Percentiles rank a stretch among this genome's conserved stretches.
phyloP scores from a whole-genome alignment of 1,140 invertebrate species.

The Leptinotarsa defecta region DNA sequence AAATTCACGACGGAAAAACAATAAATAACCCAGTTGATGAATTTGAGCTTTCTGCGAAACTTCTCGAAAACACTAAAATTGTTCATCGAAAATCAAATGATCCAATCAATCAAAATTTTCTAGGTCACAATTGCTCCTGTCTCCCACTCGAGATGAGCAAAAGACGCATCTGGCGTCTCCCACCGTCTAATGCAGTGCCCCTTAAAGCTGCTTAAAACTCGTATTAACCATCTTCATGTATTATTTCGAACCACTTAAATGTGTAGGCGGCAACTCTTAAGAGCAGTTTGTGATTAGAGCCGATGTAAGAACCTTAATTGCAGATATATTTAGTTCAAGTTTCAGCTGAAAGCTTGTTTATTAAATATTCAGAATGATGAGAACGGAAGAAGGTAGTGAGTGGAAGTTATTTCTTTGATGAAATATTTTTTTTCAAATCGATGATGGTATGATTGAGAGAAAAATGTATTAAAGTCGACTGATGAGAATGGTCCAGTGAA shows the following conservation, averaged over 20 bases:
- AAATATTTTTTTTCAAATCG: neutral
- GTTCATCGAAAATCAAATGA: too few species aligned
- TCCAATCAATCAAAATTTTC: neutral
- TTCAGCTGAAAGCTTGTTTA: conserved; percentile 24
- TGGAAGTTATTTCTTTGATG: neutral
- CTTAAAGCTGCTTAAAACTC: conserved; percentile 46
- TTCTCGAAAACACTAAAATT: too few species aligned
- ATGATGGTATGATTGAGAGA: neutral
- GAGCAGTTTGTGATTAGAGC: conserved; percentile 50
- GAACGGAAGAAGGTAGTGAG: neutral
- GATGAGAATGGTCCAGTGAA: too few species aligned
- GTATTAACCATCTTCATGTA: conserved; percentile 49
- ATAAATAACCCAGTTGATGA: too few species aligned
- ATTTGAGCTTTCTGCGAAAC: too few species aligned
- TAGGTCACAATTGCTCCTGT: neutral
- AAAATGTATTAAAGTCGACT: too few species aligned
- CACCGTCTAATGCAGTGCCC: conserved; percentile 40
- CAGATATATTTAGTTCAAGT: conserved; percentile 44
- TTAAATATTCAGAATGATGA: conserved; percentile 25
- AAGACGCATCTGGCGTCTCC: conserved; percentile 41
- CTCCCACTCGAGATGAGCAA: conserved; percentile 1
- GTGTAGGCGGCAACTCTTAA: conserved; percentile 48
- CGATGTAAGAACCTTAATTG: conserved; percentile 49
- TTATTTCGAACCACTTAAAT: conserved; percentile 48
- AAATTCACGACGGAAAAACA: too few species aligned